Base-by-base conservation (phyloP, 2,797 vertebrate species). In the Silurus aristotelis region DNA sequence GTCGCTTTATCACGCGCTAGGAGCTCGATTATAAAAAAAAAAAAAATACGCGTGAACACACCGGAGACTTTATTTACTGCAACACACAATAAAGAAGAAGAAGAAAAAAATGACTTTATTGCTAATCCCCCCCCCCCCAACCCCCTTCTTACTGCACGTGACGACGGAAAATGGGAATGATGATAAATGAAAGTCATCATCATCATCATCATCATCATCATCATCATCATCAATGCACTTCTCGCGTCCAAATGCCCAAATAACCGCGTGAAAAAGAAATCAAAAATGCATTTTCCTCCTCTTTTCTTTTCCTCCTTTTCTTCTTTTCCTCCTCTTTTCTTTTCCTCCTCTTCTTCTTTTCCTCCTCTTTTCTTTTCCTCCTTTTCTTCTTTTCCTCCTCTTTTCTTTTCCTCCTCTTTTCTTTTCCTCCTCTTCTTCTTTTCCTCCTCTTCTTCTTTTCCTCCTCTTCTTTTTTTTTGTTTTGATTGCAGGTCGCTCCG, bases 41-140 rank as follows among this genome's bases (percentile, higher is more conserved):
- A 64, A 77, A 48, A n/a, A n/a, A n/a, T n/a, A 14, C 79, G 25
- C 61, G 56, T 93, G 93, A 94, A 94, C 94, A 96, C 97, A 97
- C 96, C 95, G 92, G 96, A 97, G 97, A 97, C 96, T 96, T 97
- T 96, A 97, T 97, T 98, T 97, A 96, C 68, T 48, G 96, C 96
- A 95, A 96, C 22, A 25, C 38, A 61, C 58, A 43, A 52, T 52
- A 52, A 17, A 76, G 17, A 76, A 19, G 9, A 1, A 10, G 7
- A 6, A 20, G 20, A 55, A 55, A n/a, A 71, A 77, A 98, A 98
- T 97, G 97, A 96, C 97, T 98, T 98, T 98, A 98, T 98, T 98
- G 97, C 97, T 97, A 96, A 1, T 5, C 1, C 46, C 8, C 25
- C 4, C 0, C 60, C 97, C 96, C 98, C 9, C 31, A 97, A 10